These are phyloP conservation scores for Athripsodes cinereus DNA, from an alignment of 2,888 invertebrate species.

Conservation along the genomic window DNA sequence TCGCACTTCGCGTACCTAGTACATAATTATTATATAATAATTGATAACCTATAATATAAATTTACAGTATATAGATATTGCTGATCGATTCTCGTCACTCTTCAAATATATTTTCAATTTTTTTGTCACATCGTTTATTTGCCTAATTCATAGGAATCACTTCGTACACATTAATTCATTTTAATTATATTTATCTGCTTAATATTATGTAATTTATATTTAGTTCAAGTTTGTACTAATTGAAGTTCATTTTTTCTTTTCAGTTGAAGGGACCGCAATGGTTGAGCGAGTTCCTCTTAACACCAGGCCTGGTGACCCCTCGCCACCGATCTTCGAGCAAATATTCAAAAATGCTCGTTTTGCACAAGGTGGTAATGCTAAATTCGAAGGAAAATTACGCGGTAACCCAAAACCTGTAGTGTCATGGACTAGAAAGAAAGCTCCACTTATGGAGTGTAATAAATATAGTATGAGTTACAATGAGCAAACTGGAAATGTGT, in stretches of 20 bases:
- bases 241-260: conserved; percentile 41
- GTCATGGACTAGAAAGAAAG: conserved; percentile 83
- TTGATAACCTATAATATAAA: no score
- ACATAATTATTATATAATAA: no score
- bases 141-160: no score
- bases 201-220: no score
- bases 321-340: conserved; percentile 93
- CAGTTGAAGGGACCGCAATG: conserved; percentile 61
- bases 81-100: no score
- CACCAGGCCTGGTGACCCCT: conserved; percentile 65
- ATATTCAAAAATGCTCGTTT: conserved; percentile 92
- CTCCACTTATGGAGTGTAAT: conserved; percentile 73
- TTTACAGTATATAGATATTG: no score
- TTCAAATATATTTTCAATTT: no score
- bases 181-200: no score
- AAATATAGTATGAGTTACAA: conserved; percentile 90
- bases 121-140: no score
- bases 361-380: conserved; percentile 89
- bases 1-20: no score
- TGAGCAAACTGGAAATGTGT: conserved; percentile 83
- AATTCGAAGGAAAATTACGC: conserved; percentile 86
- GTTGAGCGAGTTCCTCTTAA: conserved; percentile 40
- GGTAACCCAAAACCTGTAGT: conserved; percentile 91
- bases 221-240: no score
- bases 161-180: no score